Evolutionary conservation across 2,888 invertebrate genomes (phyloP).

Genomic region (Synergus umbraculus): DNA sequence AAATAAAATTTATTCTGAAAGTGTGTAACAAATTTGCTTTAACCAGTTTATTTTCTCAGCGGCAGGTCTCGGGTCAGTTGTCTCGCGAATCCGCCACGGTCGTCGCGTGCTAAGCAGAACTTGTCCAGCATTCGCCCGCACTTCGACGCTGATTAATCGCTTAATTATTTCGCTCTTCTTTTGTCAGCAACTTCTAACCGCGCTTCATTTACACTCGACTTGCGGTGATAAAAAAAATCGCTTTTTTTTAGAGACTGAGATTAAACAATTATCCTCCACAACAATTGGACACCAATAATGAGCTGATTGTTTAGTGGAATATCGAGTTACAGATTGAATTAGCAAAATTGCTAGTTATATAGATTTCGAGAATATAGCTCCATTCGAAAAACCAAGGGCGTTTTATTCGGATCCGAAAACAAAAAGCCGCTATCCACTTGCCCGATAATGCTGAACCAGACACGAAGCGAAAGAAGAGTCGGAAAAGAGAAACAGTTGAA

Average conservation of each 20-base stretch:
- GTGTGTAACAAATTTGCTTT: slow-evolving; percentile 9
- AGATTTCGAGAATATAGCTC: too few relatives aligned
- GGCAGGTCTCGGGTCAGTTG: slow-evolving; percentile 48
- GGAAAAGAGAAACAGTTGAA: neutral
- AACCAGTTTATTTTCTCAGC: slow-evolving; percentile 13
- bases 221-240: too few relatives aligned
- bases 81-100: slow-evolving; percentile 49
- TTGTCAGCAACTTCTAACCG: slow-evolving; percentile 40
- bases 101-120: slow-evolving; percentile 60
- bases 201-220: too few relatives aligned
- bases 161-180: slow-evolving; percentile 61
- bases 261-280: too few relatives aligned
- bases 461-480: neutral
- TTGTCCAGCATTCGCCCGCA: slow-evolving; percentile 50
- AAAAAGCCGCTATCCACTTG: neutral
- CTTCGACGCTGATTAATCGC: slow-evolving; percentile 62
- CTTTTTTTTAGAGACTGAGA: too few relatives aligned
- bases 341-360: too few relatives aligned
- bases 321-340: too few relatives aligned
- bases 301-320: too few relatives aligned
- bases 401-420: neutral
- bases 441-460: neutral
- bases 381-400: neutral
- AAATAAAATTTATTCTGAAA: slow-evolving; percentile 43
- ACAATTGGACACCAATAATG: too few relatives aligned